Evolutionary conservation across 2,888 invertebrate genomes (phyloP), one percentile per base, ranked within the genome.

Genomic region (Allacma fusca): DNA sequence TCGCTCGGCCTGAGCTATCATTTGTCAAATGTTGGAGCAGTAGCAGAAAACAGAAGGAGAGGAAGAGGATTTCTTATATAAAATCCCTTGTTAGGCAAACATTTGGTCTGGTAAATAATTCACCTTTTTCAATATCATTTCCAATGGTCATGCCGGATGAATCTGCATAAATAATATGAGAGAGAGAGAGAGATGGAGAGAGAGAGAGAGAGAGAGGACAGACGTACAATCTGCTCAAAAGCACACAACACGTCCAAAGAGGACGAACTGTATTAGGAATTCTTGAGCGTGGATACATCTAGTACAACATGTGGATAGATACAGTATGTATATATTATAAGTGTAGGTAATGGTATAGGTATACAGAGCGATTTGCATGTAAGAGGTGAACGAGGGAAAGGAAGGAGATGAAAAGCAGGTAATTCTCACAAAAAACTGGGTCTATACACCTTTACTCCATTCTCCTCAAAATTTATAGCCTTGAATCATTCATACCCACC

Each of bases 41-140:
- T 9, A 40, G 40, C 40, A 40, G 40, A 59, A 59, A 7, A n/a
- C 7, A 59, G 59, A 59, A 59, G 59, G 19, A 59, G 23, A 59
- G 19, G 12, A 59, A 59, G 19, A 59, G 7, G 59, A 59, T 59
- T 23, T n/a, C 59, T 23, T 59, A 21, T 21, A 59, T 59, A 59
- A 72, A 72, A 5, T 16, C 59, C 73, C 64, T 43, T 74, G 73
- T 70, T 50, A 70, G 70, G 70, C 28, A 24, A 70, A 26, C 50
- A 44, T 70, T 70, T 70, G 50, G 64, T 74, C 73, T 64, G 40
- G 64, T 74, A 64, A 74, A 74, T 74, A 74, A 74, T 74, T 74
- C 40, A 74, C 64, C 64, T n/a, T 13, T 74, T 28, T 64, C 26
- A 64, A 65, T 62, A 74, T 64, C 73, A 62, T 43, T 74, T 74